phyloP scores from a whole-genome alignment of 1,140 invertebrate species.

The Oncopodura yosiiana region DNA sequence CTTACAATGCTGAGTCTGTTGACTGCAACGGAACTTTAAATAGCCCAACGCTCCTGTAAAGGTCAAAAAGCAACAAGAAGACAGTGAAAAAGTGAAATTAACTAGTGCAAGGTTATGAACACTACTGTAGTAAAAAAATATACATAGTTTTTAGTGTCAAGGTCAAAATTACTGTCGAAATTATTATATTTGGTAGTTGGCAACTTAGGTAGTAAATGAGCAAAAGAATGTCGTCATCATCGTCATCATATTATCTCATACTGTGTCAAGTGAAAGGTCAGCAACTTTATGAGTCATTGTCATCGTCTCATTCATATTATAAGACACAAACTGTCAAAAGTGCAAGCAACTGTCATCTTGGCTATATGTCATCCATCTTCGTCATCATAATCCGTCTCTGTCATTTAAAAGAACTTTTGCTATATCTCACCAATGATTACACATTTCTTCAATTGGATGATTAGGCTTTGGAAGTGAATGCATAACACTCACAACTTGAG shows the following conservation, averaged over 20 bases:
- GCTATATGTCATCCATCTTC: too few species aligned
- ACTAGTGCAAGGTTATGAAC: too few species aligned
- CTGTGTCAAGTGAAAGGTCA: background rate
- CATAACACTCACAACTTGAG: conserved; percentile 26
- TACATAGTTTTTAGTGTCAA: too few species aligned
- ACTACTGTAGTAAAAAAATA: too few species aligned
- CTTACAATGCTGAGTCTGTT: conserved; percentile 7
- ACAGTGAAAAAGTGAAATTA: too few species aligned
- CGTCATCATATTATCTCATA: background rate
- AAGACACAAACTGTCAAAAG: background rate
- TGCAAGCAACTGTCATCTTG: too few species aligned
- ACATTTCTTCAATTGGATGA: conserved; percentile 28
- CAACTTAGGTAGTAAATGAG: too few species aligned
- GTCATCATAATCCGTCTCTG: too few species aligned
- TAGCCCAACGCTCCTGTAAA: conserved; percentile 30
- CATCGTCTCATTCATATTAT: background rate
- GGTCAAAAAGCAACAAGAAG: background rate
- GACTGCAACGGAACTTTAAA: conserved; percentile 33
- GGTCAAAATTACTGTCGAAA: too few species aligned
- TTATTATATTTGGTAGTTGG: too few species aligned
- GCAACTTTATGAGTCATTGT: background rate
- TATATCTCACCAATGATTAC: conserved; percentile 31
- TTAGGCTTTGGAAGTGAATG: conserved; percentile 30
- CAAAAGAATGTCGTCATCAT: too few species aligned
- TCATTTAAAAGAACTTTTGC: too few species aligned